Base-by-base conservation (phyloP, 2,113 vertebrate species). In the Corythaixoides concolor region DNA sequence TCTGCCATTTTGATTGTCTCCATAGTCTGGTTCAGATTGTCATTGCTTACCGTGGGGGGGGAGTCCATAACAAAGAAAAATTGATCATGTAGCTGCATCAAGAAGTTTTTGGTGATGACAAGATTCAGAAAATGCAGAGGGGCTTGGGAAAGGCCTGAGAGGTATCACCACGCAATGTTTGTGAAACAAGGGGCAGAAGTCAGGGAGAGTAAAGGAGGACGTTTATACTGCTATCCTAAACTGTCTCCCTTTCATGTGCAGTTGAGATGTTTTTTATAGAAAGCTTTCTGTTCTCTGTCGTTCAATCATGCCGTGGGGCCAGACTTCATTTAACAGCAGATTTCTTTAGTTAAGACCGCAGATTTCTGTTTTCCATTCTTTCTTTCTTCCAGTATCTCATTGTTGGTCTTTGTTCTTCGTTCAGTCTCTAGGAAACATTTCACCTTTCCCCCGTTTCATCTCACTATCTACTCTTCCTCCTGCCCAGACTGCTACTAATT, bases 391-490 rank as follows among this genome's bases (percentile, higher is more conserved):
- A 15, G 2, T 76, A 69, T 82, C 58, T 87, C 52, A 28, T 18
- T 11, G 0, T 30, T 59, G 56, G 63, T 78, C 72, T 74, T 75
- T 0, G 2, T 83, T 66, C 22, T 70, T 87, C 33, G 33, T 73
- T 82, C 59, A 32, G 59, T 75, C 85, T 49, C 63, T 56, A 56
- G 73, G 74, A 89, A 94, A 33, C 41, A 82, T 81, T 96, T 96
- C 53, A 95, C 93, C 92, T 96, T 97, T 96, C 67, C 80, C 90
- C 88, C 78, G 20, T 83, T 96, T 74, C 79, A 60, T 91, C 67
- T 95, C 45, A 32, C 80, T 96, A 90, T 96, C 92, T 96, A 23
- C 80, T 64, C 63, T 78, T 58, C 50, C 94, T 93, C 76, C 75
- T 94, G 50, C 52, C 78, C 62, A 6, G 16, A 76, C 73, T 85